phyloP scores from a whole-genome alignment of 2,113 vertebrate genomes.

The Limanda limanda region DNA sequence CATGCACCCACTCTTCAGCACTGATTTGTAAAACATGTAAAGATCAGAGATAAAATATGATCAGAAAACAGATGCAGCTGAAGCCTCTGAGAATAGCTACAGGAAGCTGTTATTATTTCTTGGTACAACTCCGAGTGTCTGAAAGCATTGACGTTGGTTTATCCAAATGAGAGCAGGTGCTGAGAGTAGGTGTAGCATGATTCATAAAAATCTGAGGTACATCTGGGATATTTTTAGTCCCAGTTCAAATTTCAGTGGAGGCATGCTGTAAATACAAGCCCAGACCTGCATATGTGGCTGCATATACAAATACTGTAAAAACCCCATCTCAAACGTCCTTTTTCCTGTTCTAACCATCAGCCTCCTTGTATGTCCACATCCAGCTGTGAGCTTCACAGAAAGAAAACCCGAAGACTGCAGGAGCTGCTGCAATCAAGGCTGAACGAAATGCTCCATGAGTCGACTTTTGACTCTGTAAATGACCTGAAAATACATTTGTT shows the following conservation, averaged over 20 bases:
- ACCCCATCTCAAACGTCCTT: not conserved
- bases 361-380: slow-evolving; percentile 11
- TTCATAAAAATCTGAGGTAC: slow-evolving; percentile 10
- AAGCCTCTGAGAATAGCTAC: too few relatives aligned
- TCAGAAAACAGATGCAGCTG: too few relatives aligned
- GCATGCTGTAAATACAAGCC: not conserved
- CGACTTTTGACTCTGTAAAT: slow-evolving; percentile 14
- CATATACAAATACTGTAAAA: not conserved
- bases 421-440: slow-evolving; percentile 15
- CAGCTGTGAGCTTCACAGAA: slow-evolving; percentile 34
- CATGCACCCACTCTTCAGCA: not conserved
- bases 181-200: slow-evolving; percentile 18
- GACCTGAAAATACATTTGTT: slow-evolving; percentile 23
- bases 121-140: too few relatives aligned
- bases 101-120: too few relatives aligned
- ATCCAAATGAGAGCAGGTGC: not conserved
- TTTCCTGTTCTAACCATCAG: slow-evolving; percentile 24
- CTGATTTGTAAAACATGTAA: not conserved
- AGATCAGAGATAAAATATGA: too few relatives aligned
- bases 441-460: not conserved
- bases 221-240: slow-evolving; percentile 32
- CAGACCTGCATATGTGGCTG: not conserved
- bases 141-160: not conserved
- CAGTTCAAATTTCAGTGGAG: not conserved
- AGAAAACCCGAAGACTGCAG: not conserved